Evolutionary conservation across 2,797 vertebrate species (phyloP), one percentile per base, ranked within the genome.

Genomic region (Sebastes taczanowskii): DNA sequence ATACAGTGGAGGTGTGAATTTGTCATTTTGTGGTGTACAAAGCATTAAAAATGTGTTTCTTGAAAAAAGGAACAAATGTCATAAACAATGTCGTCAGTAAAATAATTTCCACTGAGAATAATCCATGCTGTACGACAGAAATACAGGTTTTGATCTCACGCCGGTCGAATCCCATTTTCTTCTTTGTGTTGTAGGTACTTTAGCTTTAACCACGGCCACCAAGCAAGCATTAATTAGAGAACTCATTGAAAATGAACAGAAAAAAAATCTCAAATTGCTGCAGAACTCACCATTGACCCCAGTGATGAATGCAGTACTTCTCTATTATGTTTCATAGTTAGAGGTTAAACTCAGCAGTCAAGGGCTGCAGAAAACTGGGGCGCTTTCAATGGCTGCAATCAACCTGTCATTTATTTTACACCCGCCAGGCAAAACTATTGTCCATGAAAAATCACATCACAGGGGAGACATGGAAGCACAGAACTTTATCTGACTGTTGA

Each of bases 401-500:
- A 90, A 88, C 82, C 80, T 88, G 85, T 84, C 87, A 81, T 89
- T 90, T 85, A 75, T 85, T 86, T 77, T 53, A 5, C 74, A 16
- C 60, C 81, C 35, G 18, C 77, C 77, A 85, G 79, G 73, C 74
- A 77, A 70, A 92, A 86, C 58, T 65, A 72, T 77, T 83, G 83
- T 84, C 72, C 73, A 23, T 85, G 71, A 89, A 85, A 84, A 88
- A 72, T 81, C 69, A 62, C 76, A 61, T 83, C 72, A 35, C 46
- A 18, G 23, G 68, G 62, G 71, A 78, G 76, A 79, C 71, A 55
- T 52, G 29, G 62, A 75, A 53, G 58, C 4, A 58, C 30, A 65
- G 60, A 69, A 78, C 77, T 30, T 22, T 66, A 13, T 63, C 70
- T 58, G 74, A 67, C 65, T 72, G 82, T 20, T 78, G 86, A 88